phyloP scores from a whole-genome alignment of 64 coral and sea anemone genomes.

The Catalaphyllia jardinei region DNA sequence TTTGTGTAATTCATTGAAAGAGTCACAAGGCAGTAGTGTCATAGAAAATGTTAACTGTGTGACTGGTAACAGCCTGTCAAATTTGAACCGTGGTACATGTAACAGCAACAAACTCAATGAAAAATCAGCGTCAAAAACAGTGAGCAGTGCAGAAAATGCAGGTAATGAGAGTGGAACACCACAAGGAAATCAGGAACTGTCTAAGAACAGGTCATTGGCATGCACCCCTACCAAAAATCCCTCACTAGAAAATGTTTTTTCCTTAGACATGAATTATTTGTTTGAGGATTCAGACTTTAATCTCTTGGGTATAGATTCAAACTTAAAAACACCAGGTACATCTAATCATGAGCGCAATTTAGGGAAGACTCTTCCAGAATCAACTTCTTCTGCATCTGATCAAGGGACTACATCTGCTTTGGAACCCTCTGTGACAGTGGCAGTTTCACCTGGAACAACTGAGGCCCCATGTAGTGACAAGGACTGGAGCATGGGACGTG shows the following conservation, averaged over 20 bases:
- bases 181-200: background rate
- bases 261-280: slow-evolving; percentile 1
- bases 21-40: background rate
- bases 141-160: background rate
- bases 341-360: background rate
- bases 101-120: background rate
- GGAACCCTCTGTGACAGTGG: background rate
- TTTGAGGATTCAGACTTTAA: slow-evolving; percentile 27
- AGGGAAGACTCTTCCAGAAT: background rate
- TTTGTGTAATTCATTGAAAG: background rate
- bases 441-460: background rate
- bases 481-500: slow-evolving; percentile 68
- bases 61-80: background rate
- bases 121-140: background rate
- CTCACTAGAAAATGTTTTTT: background rate
- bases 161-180: background rate
- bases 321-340: background rate
- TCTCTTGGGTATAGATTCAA: background rate
- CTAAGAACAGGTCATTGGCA: background rate
- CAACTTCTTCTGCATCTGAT: background rate
- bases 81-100: background rate
- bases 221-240: background rate
- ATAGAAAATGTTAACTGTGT: background rate
- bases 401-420: background rate
- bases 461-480: slow-evolving; percentile 6